A percentile compares a stretch with the other conserved stretches of the same genome.
Conservation (phyloP, 2,113 vertebrate species). For the Thunnus thynnus region DNA sequence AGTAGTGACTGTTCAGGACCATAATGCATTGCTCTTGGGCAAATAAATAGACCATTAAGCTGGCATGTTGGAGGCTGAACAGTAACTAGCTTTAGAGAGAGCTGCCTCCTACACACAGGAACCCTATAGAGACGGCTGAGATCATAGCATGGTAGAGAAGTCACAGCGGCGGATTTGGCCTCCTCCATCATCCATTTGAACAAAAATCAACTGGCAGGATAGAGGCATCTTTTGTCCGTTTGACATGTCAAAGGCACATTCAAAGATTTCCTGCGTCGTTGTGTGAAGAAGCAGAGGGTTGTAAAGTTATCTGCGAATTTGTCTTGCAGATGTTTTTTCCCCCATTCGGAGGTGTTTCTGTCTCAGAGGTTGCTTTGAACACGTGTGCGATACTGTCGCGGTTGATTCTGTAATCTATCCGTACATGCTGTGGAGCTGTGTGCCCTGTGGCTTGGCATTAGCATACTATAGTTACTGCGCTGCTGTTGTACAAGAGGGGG, state of each 20-base stretch:
- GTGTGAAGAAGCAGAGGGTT: slow-evolving; percentile 36
- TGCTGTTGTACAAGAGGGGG: slow-evolving; percentile 40
- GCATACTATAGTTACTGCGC: slow-evolving; percentile 65
- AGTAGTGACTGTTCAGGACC: slow-evolving; percentile 69
- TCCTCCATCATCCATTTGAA: slow-evolving; percentile 52
- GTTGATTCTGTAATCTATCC: slow-evolving; percentile 71
- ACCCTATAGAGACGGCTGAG: slow-evolving; percentile 66
- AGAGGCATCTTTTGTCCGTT: slow-evolving; percentile 55
- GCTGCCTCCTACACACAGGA: slow-evolving; percentile 70
- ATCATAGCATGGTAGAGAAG: slow-evolving; percentile 58
- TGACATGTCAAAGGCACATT: slow-evolving; percentile 67
- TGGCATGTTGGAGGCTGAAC: slow-evolving; percentile 77
- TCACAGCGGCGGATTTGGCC: slow-evolving; percentile 61
- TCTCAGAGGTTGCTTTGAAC: slow-evolving; percentile 63
- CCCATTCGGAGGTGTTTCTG: slow-evolving; percentile 49
- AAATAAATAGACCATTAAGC: slow-evolving; percentile 82
- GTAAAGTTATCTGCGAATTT: slow-evolving; percentile 56
- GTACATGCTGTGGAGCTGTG: slow-evolving; percentile 60
- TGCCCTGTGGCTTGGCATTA: slow-evolving; percentile 70
- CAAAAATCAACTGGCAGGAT: slow-evolving; percentile 59
- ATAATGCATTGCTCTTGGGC: slow-evolving; percentile 78
- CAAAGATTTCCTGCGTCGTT: slow-evolving; percentile 52
- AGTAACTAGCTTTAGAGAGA: slow-evolving; percentile 79
- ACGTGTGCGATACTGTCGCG: slow-evolving; percentile 42
- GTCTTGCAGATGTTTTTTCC: slow-evolving; percentile 61